phyloP scores from a whole-genome alignment of 1,140 invertebrate genomes.

The Thrips palmi region DNA sequence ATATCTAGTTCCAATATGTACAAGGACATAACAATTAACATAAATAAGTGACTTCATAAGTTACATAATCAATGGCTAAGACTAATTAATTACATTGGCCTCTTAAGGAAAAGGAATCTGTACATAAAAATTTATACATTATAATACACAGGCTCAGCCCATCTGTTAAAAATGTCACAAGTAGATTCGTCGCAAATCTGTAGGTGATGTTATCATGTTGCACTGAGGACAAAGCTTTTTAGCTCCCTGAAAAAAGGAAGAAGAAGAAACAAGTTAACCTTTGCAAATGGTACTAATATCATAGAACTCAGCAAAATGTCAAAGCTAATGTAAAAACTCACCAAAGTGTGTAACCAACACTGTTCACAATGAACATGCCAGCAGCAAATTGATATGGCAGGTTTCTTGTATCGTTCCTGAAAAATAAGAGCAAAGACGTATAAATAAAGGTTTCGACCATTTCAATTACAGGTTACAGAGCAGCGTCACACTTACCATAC shows the following conservation, averaged over 20 bases:
- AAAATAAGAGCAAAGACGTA: constrained; percentile 14
- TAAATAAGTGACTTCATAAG: no score
- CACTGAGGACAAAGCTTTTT: constrained; percentile 91
- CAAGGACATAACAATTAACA: no score
- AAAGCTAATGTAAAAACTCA: constrained; percentile 22
- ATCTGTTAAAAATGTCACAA: constrained; percentile 44
- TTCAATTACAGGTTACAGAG: not conserved
- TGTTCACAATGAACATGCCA: constrained; percentile 93
- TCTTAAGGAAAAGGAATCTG: no score
- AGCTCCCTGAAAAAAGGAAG: constrained; percentile 38
- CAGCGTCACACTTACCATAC: constrained; percentile 43
- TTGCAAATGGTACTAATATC: constrained; percentile 7
- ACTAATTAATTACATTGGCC: no score
- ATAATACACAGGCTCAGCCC: no score
- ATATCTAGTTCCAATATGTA: no score
- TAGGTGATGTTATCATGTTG: constrained; percentile 80
- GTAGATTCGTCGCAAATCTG: constrained; percentile 73
- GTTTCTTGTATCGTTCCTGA: constrained; percentile 56
- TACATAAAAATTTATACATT: no score
- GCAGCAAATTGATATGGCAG: constrained; percentile 86
- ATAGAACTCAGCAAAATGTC: constrained; percentile 3
- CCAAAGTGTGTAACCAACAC: constrained; percentile 80
- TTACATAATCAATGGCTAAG: no score
- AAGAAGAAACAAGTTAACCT: constrained; percentile 9
- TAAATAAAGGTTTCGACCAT: constrained; percentile 7